These are phyloP conservation scores for Zele albiditarsus DNA, from an alignment of 2,888 invertebrate genomes.

Conservation along the genomic window DNA sequence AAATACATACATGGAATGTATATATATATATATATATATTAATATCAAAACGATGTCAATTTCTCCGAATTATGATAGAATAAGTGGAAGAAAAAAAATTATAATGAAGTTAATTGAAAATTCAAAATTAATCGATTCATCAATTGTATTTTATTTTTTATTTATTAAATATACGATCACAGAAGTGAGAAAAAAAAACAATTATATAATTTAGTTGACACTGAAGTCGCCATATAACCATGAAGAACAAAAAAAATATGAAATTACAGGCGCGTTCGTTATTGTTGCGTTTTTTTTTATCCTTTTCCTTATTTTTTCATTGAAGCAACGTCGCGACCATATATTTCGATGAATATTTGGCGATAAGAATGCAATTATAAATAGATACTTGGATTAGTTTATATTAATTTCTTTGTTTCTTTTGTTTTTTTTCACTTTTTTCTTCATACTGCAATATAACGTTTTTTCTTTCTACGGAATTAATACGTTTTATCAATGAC, in stretches of 20 bases:
- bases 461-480: conserved; percentile 11
- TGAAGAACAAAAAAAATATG: not conserved
- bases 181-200: conserved; percentile 33
- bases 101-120: not conserved
- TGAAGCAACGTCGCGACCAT: not conserved
- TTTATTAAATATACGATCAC: conserved; percentile 29
- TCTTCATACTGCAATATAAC: conserved; percentile 32
- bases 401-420: conserved; percentile 34
- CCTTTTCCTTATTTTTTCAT: conserved; percentile 30
- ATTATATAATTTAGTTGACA: conserved; percentile 18
- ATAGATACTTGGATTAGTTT: conserved; percentile 38
- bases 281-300: not conserved
- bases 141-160: conserved; percentile 37
- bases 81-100: conserved; percentile 12
- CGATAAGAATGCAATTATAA: conserved; percentile 42
- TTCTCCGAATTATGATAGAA: too few species aligned
- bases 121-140: conserved; percentile 14
- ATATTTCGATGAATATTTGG: conserved; percentile 21
- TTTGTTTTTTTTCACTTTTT: conserved; percentile 16
- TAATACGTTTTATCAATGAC: conserved; percentile 27
- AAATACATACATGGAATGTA: too few species aligned
- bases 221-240: conserved; percentile 23
- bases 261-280: not conserved
- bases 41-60: too few species aligned
- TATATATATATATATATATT: too few species aligned